A percentile compares a stretch with the other conserved stretches of the same genome.
phyloP scores from a whole-genome alignment of 2,113 vertebrate species.

The Proterorhinus semilunaris region DNA sequence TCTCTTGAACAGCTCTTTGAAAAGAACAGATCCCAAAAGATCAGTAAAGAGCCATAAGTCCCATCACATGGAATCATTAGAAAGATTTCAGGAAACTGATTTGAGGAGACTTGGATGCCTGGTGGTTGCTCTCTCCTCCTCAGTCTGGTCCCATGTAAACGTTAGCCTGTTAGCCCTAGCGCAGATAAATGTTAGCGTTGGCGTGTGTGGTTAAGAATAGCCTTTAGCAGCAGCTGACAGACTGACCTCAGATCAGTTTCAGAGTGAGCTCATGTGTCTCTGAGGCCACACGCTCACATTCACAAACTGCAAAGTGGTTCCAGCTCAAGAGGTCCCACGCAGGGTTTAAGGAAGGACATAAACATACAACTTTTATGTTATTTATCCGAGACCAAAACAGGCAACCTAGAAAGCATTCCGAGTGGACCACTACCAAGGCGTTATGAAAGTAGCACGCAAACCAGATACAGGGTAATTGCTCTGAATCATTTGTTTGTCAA shows the following conservation, averaged over 20 bases:
- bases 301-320: neutral
- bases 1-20: no score
- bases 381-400: neutral
- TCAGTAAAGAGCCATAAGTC: no score
- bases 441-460: no score
- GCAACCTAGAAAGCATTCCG: neutral
- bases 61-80: no score
- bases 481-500: no score
- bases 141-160: neutral
- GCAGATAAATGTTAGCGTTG: conserved; percentile 6
- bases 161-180: neutral
- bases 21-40: no score
- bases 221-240: conserved; percentile 11
- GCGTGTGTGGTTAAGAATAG: conserved; percentile 5
- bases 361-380: neutral
- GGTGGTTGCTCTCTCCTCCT: neutral
- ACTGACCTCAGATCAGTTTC: conserved; percentile 10
- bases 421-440: no score
- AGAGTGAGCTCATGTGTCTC: conserved; percentile 5
- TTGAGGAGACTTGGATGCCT: no score
- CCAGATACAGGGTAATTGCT: no score
- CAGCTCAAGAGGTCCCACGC: neutral
- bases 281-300: conserved; percentile 5
- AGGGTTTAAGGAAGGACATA: neutral
- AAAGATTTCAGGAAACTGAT: no score